Percentiles rank a stretch among this genome's conserved stretches.
Evolutionary conservation across 2,113 vertebrate species (phyloP).

Genomic region (Prietella phreatophila): DNA sequence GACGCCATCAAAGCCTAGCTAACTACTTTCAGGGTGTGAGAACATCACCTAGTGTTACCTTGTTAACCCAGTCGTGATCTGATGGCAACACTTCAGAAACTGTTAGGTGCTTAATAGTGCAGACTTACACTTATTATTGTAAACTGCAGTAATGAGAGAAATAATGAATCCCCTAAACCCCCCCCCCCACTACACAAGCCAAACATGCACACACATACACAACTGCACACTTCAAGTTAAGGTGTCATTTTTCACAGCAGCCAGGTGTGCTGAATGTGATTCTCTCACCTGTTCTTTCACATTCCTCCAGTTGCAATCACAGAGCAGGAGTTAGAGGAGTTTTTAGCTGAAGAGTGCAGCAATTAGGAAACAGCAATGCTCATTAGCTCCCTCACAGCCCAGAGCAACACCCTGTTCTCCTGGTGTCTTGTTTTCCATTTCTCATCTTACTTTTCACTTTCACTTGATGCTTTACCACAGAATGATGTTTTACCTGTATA

Average conservation of each 20-base stretch:
- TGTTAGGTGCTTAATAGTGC: not conserved
- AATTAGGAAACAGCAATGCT: slow-evolving; percentile 37
- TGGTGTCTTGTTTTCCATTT: not conserved
- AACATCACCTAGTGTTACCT: not conserved
- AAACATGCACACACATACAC: not conserved
- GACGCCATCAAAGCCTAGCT: not conserved
- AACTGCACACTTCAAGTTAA: slow-evolving; percentile 17
- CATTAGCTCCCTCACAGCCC: slow-evolving; percentile 44
- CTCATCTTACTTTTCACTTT: slow-evolving; percentile 5
- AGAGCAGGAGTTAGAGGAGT: slow-evolving; percentile 31
- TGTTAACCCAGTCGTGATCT: not conserved
- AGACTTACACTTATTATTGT: slow-evolving; percentile 6
- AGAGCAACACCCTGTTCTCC: slow-evolving; percentile 39
- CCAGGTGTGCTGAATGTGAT: slow-evolving; percentile 34
- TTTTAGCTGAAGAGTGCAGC: slow-evolving; percentile 30
- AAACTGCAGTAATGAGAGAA: slow-evolving; percentile 22
- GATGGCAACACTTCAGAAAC: not conserved
- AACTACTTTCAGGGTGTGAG: not conserved
- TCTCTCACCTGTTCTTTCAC: slow-evolving; percentile 50
- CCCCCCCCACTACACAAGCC: not conserved
- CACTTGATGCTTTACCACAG: not conserved
- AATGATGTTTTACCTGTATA: not conserved
- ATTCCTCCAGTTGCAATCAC: slow-evolving; percentile 33
- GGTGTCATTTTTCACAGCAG: slow-evolving; percentile 59
- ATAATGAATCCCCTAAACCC: slow-evolving; percentile 2